A percentile compares a stretch with the other conserved stretches of the same genome.
Conservation (phyloP, 2,888 invertebrate species). For the Colostygia pectinataria region DNA sequence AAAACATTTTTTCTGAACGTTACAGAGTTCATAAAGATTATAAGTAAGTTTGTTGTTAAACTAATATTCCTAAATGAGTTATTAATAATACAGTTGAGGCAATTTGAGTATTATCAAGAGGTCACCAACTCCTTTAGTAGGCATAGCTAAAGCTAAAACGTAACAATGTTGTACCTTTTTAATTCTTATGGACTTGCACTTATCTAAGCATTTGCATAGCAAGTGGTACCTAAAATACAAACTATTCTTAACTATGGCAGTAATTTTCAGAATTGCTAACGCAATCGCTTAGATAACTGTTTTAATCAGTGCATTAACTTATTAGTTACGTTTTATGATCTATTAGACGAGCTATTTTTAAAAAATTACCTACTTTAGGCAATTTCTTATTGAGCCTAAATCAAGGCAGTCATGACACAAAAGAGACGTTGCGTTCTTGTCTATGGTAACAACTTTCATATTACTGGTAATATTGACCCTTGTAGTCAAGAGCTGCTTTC, state of each 20-base stretch:
- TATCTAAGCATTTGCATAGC: conserved; percentile 12
- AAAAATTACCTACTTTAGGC: neutral
- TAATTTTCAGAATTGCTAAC: conserved; percentile 10
- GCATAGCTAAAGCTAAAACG: conserved; percentile 15
- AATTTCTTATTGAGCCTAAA: conserved; percentile 23
- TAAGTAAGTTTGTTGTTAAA: conserved; percentile 10
- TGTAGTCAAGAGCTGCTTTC: conserved; percentile 82
- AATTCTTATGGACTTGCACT: neutral
- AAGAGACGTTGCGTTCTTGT: conserved; percentile 19
- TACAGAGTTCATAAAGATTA: conserved; percentile 13
- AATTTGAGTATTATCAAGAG: conserved; percentile 18
- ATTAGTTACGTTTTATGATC: neutral
- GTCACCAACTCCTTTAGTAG: conserved; percentile 15
- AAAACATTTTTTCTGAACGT: neutral
- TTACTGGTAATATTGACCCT: conserved; percentile 84
- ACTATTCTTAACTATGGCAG: conserved; percentile 26
- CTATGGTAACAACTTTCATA: conserved; percentile 40
- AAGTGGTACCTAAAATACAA: conserved; percentile 6
- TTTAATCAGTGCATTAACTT: neutral
- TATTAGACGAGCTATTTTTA: neutral
- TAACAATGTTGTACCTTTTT: neutral
- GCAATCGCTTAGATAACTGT: conserved; percentile 5
- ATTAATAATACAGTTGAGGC: conserved; percentile 15
- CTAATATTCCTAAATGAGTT: conserved; percentile 11
- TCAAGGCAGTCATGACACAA: conserved; percentile 30